Evolutionary conservation across 2,113 vertebrate species (phyloP).

Genomic region (Leucosticte australis): DNA sequence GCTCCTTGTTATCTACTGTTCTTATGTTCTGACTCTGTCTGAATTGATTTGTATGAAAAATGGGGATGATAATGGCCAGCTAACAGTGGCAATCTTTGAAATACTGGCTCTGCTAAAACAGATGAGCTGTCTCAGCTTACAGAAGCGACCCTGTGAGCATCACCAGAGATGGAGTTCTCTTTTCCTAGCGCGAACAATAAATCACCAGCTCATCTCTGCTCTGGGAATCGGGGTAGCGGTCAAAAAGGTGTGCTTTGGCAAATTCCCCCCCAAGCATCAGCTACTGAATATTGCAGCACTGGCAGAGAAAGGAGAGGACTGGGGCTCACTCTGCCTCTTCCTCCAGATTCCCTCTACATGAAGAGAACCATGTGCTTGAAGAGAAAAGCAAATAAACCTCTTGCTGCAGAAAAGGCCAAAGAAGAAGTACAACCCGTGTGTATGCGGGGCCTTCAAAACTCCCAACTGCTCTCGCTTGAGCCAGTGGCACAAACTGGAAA

Average conservation of each 20-base stretch:
- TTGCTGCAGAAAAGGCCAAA: background rate
- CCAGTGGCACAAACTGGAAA: background rate
- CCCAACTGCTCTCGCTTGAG: background rate
- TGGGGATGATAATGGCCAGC: background rate
- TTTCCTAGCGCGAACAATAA: background rate
- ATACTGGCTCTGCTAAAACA: slow-evolving; percentile 2
- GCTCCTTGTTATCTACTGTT: background rate
- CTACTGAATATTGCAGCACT: background rate
- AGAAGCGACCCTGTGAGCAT: background rate
- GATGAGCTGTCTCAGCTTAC: slow-evolving; percentile 24
- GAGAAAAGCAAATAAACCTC: background rate
- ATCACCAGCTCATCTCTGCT: background rate
- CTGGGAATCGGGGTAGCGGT: background rate
- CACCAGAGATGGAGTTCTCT: background rate
- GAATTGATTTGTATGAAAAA: background rate
- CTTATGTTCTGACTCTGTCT: background rate
- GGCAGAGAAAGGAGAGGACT: background rate
- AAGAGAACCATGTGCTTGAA: background rate
- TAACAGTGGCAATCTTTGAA: background rate
- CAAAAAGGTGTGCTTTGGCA: background rate
- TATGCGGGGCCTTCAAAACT: background rate
- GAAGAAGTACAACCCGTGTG: rapidly evolving
- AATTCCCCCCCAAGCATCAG: background rate
- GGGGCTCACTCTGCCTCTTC: background rate
- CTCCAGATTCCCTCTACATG: rapidly evolving